Base-by-base conservation (phyloP, 2,888 invertebrate genomes). In the Cantharis flavilabris region DNA sequence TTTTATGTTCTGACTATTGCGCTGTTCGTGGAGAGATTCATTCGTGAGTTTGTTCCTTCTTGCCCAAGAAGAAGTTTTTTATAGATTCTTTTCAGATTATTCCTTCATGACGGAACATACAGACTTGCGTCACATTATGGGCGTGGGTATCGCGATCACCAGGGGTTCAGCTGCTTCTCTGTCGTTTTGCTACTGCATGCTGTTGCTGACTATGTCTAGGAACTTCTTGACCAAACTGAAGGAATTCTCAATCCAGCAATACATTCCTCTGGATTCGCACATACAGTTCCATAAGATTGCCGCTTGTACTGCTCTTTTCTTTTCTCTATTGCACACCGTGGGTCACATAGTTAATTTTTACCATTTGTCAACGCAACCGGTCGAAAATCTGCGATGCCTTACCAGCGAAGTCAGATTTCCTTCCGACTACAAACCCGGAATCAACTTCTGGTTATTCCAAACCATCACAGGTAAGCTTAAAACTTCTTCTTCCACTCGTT, bases 301-400 rank as follows among this genome's bases (percentile, higher is more conserved):
- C 0, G 98, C 98, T 0, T 96, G 97, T 83, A 98, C 98, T 0
- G 98, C 97, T 0, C 89, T 97, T 0, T 97, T 98, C 89, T 98
- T 98, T 89, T 96, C 97, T 0, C 89, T 98, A 1, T 90, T 98
- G 0, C 98, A 98, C 86, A 96, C 97, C 0, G 94, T 97, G 3
- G 98, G 98, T 0, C 98, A 98, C 85, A 95, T 98, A 86, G 96
- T 98, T 33, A 98, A 98, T 89, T 98, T 98, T 89, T 98, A 98
- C 87, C 98, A 98, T 86, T 96, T 98, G 0, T 97, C 97, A 4
- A 98, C 98, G 0, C 98, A 98, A 86, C 97, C 98, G 0, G 91
- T 97, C 1, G 97, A 97, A 84, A 97, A 98, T 88, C 89, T 98
- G 2, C 92, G 95, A 33, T 98, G 98, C 86, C 90, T 98, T 7